A percentile compares a stretch with the other conserved stretches of the same genome.
phyloP scores from a whole-genome alignment of 2,797 vertebrate genomes.

The Chrosomus eos region DNA sequence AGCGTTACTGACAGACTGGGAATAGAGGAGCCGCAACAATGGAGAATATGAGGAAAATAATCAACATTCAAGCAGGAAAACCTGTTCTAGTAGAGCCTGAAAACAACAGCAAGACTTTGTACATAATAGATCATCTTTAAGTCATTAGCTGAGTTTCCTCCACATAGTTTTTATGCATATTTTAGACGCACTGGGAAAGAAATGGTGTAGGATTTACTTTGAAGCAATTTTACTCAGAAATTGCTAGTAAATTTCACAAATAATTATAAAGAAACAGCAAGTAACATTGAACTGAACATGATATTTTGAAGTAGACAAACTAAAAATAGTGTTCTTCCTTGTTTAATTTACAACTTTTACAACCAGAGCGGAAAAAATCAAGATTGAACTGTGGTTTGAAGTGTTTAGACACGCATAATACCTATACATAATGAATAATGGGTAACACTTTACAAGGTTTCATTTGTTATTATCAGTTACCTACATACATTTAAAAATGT shows the following conservation, averaged over 20 bases:
- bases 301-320: not conserved
- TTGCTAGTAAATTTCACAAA: not conserved
- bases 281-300: not conserved
- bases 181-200: not conserved
- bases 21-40: no score
- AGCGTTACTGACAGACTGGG: no score
- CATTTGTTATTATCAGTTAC: no score
- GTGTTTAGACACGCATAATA: not conserved
- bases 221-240: not conserved
- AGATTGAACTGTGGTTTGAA: not conserved
- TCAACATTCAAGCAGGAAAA: no score
- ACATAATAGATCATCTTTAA: not conserved
- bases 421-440: not conserved
- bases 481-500: no score
- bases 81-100: no score
- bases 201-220: not conserved
- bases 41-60: no score
- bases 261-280: not conserved
- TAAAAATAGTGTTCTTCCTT: not conserved
- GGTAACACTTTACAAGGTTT: no score
- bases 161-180: not conserved
- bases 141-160: not conserved
- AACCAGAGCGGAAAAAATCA: not conserved
- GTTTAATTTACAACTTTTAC: no score
- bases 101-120: no score